Evolutionary conservation across 53 echinoderm and acorn worm genomes (phyloP), one percentile per base, ranked within the genome.

Genomic region (Echinometra lucunter): DNA sequence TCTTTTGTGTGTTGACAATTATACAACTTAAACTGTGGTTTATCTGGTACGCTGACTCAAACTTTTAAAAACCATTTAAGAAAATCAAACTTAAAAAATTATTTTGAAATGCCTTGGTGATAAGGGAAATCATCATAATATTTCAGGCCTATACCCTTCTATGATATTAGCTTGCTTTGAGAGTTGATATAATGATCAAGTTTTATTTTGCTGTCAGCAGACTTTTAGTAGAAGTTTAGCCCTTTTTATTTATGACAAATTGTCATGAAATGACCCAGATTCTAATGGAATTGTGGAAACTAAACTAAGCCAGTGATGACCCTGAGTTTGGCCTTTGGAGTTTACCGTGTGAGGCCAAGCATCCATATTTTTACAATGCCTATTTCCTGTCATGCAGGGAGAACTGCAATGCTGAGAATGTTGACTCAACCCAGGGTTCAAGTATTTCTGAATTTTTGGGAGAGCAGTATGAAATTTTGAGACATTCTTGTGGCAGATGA

Each of bases 241-340:
- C 8, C 53, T 19, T 27, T 23, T 63, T 63, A 27, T 63, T 21
- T 25, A 63, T 63, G 7, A 25, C 32, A 72, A 35, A 53, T 72
- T 72, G n/a, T 72, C 13, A 72, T 72, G 72, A 72, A 72, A 72
- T 9, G 35, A 13, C 35, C 72, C 13, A 35, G n/a, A 28, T 28
- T 72, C 8, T 72, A 27, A 49, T n/a, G n/a, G n/a, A n/a, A 9
- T 49, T 34, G 15, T 72, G 72, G 32, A 72, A 72, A 72, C 72
- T 72, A 32, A 72, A 72, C 35, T 72, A 32, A 78, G 78, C 78
- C 23, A 6, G 40, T 42, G 78, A 78, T 78, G 78, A 78, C 78
- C 78, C 78, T 40, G 78, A 40, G 35, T 19, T 38, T 78, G 78
- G 78, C 78, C 78, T 23, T 78, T 21, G 17, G 37, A 78, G 78